phyloP scores from a whole-genome alignment of 2,797 vertebrate genomes.

The Decapterus maruadsi region DNA sequence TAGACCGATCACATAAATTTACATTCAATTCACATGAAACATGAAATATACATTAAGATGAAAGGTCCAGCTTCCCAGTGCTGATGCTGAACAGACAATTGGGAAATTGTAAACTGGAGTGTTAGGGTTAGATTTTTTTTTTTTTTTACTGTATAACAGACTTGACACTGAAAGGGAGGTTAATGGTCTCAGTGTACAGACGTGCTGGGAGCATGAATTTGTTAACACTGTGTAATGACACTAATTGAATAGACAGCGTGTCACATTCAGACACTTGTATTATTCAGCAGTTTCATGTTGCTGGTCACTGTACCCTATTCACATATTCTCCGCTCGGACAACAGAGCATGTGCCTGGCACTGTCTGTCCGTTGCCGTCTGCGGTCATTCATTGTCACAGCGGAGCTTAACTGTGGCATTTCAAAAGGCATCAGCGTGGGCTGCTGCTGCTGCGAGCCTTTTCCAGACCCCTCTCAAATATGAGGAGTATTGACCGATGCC shows the following conservation, averaged over 20 bases:
- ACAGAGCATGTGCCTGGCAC: slow-evolving; percentile 74
- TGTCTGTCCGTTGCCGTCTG: slow-evolving; percentile 60
- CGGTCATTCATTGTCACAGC: slow-evolving; percentile 66
- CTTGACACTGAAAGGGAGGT: slow-evolving; percentile 21
- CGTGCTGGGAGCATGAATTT: slow-evolving; percentile 35
- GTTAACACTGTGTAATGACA: slow-evolving; percentile 55
- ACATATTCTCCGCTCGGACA: slow-evolving; percentile 69
- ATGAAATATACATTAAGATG: no score
- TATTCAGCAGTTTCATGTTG: slow-evolving; percentile 64
- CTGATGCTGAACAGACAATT: slow-evolving; percentile 2
- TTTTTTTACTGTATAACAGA: not conserved
- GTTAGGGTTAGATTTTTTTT: slow-evolving; percentile 1
- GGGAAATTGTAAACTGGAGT: not conserved
- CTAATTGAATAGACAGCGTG: slow-evolving; percentile 60
- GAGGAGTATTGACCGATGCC: slow-evolving; percentile 71
- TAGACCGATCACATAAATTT: no score
- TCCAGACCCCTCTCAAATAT: slow-evolving; percentile 75
- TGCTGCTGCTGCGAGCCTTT: slow-evolving; percentile 55
- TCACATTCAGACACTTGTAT: slow-evolving; percentile 67
- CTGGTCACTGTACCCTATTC: slow-evolving; percentile 69
- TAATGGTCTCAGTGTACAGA: slow-evolving; percentile 38
- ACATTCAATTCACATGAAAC: no score
- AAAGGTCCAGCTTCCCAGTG: not conserved
- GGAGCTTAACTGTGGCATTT: slow-evolving; percentile 75
- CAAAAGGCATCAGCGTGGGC: slow-evolving; percentile 74